These are phyloP conservation scores for Apodemia hepburni DNA, from an alignment of 2,888 invertebrate genomes.

Conservation along the genomic window DNA sequence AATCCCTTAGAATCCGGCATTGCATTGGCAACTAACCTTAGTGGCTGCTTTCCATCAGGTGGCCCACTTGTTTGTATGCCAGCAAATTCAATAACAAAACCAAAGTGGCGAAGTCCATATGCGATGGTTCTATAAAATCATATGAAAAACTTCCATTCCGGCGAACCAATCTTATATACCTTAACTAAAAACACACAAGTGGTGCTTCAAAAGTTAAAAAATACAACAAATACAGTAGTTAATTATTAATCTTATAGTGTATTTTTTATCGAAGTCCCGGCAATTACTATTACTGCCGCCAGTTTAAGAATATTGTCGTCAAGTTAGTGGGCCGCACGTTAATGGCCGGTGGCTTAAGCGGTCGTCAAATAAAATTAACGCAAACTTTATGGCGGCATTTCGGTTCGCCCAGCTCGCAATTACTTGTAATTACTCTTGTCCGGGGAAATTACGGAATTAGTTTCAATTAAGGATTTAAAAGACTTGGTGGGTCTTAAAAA, in stretches of 20 bases:
- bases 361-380: not conserved
- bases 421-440: not conserved
- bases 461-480: not conserved
- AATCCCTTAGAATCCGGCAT: no score
- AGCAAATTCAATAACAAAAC: no score
- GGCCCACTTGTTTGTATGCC: no score
- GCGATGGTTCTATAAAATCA: no score
- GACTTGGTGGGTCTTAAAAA: not conserved
- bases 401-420: not conserved
- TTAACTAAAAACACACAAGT: no score
- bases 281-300: not conserved
- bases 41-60: no score
- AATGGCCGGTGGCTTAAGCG: not conserved
- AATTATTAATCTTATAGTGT: conserved; percentile 2
- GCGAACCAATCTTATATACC: no score
- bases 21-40: no score
- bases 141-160: no score
- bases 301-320: not conserved
- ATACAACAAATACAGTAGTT: not conserved
- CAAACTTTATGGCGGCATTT: not conserved
- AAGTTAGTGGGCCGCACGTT: not conserved
- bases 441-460: not conserved
- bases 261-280: not conserved
- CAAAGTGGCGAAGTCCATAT: no score
- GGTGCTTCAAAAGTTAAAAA: no score